Conservation (phyloP, 2,797 vertebrate species). For the Emys orbicularis region DNA sequence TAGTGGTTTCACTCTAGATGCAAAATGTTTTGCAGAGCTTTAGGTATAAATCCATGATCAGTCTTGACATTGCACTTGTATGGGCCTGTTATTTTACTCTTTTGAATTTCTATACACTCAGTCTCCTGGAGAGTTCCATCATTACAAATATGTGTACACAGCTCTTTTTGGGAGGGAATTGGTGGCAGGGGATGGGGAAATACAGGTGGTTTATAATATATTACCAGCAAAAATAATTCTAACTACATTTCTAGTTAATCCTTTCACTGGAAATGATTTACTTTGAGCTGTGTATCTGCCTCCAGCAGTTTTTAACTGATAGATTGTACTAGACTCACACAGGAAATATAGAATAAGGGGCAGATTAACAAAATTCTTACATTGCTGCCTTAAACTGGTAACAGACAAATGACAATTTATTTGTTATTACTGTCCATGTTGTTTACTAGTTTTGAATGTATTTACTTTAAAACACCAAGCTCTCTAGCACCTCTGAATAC, state of each 20-base stretch:
- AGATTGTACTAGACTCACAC: neutral
- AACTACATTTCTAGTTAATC: neutral
- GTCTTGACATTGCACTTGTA: neutral
- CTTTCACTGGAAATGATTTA: neutral
- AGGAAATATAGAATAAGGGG: too few relatives aligned
- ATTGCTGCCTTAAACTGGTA: too few relatives aligned
- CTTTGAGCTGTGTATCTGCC: neutral
- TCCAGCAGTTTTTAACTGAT: neutral
- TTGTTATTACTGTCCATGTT: neutral
- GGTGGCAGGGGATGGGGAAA: too few relatives aligned
- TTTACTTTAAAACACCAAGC: neutral
- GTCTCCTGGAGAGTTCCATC: too few relatives aligned
- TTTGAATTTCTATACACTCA: too few relatives aligned
- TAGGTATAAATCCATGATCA: neutral
- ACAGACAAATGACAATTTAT: too few relatives aligned
- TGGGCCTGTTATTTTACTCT: neutral
- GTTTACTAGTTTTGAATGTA: accelerated
- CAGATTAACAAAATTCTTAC: neutral
- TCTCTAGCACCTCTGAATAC: neutral
- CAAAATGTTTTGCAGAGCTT: neutral
- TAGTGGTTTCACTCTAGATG: neutral
- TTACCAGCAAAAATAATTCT: neutral
- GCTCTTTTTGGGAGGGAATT: too few relatives aligned
- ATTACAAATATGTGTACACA: too few relatives aligned
- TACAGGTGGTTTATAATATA: neutral